These are phyloP conservation scores for Petaurus breviceps DNA, from an alignment of 2,113 vertebrate genomes.

Conservation along the genomic window DNA sequence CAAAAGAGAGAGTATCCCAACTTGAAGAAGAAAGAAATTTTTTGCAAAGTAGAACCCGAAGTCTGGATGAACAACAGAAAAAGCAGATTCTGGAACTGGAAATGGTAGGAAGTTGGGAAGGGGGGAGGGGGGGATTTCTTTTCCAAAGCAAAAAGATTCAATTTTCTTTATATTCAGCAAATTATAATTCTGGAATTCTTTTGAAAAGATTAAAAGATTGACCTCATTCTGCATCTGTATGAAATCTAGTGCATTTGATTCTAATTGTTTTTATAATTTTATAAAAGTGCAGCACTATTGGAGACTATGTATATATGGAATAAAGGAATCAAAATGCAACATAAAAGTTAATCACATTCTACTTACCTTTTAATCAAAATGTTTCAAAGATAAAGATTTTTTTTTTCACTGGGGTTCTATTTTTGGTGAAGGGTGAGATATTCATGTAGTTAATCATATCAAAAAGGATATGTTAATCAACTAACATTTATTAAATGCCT, in stretches of 20 bases:
- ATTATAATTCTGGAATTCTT: background rate
- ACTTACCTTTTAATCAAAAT: background rate
- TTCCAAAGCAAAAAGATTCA: background rate
- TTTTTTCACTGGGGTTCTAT: background rate
- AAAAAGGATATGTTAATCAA: background rate
- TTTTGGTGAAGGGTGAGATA: background rate
- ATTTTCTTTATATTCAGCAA: background rate
- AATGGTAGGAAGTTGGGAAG: slow-evolving; percentile 87
- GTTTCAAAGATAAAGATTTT: background rate
- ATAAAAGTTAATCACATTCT: background rate
- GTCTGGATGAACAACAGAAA: slow-evolving; percentile 93
- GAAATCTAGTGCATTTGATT: background rate
- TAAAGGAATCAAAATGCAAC: slow-evolving; percentile 1
- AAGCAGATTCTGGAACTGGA: slow-evolving; percentile 94
- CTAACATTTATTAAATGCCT: background rate
- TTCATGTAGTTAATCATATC: background rate
- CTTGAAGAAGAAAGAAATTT: slow-evolving; percentile 95
- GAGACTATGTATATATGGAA: background rate
- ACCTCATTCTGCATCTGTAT: background rate
- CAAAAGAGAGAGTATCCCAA: slow-evolving; percentile 93
- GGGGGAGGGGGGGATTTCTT: background rate
- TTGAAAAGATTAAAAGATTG: background rate
- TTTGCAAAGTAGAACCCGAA: slow-evolving; percentile 92
- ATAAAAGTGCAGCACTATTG: background rate
- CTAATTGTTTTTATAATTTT: background rate